Evolutionary conservation across 2,888 invertebrate genomes (phyloP), one percentile per base, ranked within the genome.

Genomic region (Limnephilus marmoratus): DNA sequence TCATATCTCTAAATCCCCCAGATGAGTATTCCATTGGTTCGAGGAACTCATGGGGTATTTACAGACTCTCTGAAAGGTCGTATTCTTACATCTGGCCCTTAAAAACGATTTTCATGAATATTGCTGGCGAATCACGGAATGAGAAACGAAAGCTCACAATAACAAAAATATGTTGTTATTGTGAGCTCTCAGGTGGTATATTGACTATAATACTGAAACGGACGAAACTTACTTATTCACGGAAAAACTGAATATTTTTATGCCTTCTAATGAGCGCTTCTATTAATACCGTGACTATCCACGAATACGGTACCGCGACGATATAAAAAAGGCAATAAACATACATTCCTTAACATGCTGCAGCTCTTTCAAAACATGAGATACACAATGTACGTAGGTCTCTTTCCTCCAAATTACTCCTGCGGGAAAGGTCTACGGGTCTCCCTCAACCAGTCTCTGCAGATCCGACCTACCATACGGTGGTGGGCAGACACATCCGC

Each of bases 11-110:
- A 68, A 80, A 81, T 12, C 7, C 81, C 11, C 13, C 24, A 9
- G 88, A 89, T 89, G 88, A 45, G 81, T 89, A 89, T 81, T 81
- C 37, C 37, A 81, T 81, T 41, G 80, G 37, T 89, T 7, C 81
- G 24, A 15, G 11, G 41, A 80, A 13, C 80, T 80, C 81, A n/a
- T 81, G 80, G 11, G 24, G 80, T 89, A 89, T 89, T 89, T n/a
- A 89, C 34, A 18, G 85, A 24, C 24, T 85, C 3, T 18, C 41
- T 7, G 24, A 68, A 68, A 68, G 68, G 68, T 24, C 24, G n/a
- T 68, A 24, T 68, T 68, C 68, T 24, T n/a, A 68, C 24, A 9
- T 68, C 7, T 68, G 24, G 7, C 24, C n/a, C n/a, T 68, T 68
- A 24, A 68, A 53, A 68, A 68, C 9, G 68, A 68, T 68, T 68